Percentiles rank a stretch among this genome's conserved stretches.
These are phyloP conservation scores for Lethenteron reissneri DNA, from an alignment of 2,113 vertebrate genomes.

Conservation along the genomic window DNA sequence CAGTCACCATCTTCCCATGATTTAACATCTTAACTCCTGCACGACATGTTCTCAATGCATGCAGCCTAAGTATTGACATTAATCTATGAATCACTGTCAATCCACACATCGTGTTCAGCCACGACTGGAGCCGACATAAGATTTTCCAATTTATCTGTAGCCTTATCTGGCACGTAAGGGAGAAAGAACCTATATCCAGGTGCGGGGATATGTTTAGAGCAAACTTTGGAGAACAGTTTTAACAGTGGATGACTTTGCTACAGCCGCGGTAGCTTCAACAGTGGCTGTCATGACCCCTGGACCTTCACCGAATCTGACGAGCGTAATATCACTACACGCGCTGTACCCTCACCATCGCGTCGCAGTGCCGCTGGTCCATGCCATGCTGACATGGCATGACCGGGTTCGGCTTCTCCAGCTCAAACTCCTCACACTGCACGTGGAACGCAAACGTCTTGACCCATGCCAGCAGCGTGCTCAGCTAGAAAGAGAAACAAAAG, in stretches of 20 bases:
- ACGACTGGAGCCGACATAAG: too few species aligned
- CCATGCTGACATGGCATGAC: slow-evolving; percentile 72
- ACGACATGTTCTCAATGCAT: too few species aligned
- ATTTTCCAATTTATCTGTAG: too few species aligned
- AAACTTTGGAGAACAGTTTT: neutral
- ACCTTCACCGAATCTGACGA: too few species aligned
- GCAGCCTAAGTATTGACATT: too few species aligned
- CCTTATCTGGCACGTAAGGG: too few species aligned
- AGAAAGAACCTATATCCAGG: neutral
- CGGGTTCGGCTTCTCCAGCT: slow-evolving; percentile 78
- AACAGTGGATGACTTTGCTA: neutral
- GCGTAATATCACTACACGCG: too few species aligned
- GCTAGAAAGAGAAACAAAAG: slow-evolving; percentile 19
- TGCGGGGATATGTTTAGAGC: neutral
- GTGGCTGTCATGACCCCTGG: too few species aligned
- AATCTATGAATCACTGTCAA: too few species aligned
- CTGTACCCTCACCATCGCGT: slow-evolving; percentile 44
- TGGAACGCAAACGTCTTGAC: slow-evolving; percentile 76
- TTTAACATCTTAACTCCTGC: too few species aligned
- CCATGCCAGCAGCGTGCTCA: slow-evolving; percentile 62
- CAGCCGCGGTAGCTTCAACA: too few species aligned
- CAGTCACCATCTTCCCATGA: too few species aligned
- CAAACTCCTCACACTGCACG: slow-evolving; percentile 65
- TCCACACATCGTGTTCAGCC: neutral
- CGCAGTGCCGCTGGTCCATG: slow-evolving; percentile 64